These are phyloP conservation scores for Spermophilus dauricus DNA, from an alignment of 2,113 vertebrate species.

Conservation along the genomic window DNA sequence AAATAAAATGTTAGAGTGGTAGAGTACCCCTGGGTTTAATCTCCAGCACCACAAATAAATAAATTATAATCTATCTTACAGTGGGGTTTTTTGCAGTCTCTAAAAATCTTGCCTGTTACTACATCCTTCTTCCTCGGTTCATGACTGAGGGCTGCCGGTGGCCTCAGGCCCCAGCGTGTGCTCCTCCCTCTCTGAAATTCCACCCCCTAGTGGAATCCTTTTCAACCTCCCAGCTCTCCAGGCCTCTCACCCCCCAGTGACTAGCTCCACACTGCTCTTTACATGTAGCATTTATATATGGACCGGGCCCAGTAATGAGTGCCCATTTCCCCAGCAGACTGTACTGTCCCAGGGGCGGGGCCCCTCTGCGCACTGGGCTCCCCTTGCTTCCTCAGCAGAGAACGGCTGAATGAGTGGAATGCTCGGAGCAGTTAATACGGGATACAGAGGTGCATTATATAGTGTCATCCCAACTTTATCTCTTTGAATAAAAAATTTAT, in stretches of 20 bases:
- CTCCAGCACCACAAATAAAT: not conserved
- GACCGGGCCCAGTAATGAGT: not conserved
- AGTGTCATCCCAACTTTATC: slow-evolving; percentile 65
- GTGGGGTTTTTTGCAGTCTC: not conserved
- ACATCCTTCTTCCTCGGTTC: not conserved
- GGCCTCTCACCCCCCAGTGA: not conserved
- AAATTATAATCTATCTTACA: not conserved
- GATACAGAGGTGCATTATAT: not conserved
- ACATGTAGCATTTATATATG: not conserved
- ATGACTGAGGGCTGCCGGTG: not conserved
- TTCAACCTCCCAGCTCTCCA: not conserved
- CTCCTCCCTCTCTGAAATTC: not conserved
- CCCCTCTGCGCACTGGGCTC: not conserved
- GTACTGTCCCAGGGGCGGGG: not conserved
- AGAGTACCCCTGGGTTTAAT: no score
- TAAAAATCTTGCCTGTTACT: not conserved
- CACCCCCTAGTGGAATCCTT: not conserved
- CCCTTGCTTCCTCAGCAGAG: not conserved
- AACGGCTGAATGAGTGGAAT: not conserved
- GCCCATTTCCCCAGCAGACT: not conserved
- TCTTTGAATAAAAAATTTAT: slow-evolving; percentile 79
- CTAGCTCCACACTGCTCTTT: not conserved
- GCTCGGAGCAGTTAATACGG: not conserved
- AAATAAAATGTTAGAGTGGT: no score
- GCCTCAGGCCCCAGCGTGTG: not conserved